These are phyloP conservation scores for Heliconius ethilla DNA, from an alignment of 2,888 invertebrate genomes.

Conservation along the genomic window DNA sequence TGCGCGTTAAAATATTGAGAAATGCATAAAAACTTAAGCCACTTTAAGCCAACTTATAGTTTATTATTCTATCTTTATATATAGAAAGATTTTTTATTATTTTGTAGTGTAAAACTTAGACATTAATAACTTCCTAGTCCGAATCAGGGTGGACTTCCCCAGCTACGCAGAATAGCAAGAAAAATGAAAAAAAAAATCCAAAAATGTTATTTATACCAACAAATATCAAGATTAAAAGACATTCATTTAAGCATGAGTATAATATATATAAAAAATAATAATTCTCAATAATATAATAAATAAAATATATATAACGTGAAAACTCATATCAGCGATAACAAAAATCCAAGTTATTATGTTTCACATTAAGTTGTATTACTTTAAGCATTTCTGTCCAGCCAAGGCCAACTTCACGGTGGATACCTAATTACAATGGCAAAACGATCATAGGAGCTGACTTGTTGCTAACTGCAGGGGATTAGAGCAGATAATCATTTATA, in stretches of 20 bases:
- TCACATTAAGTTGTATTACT: conserved; percentile 1
- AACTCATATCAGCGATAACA: background rate
- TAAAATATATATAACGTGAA: background rate
- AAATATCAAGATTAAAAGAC: no score
- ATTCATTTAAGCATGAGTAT: no score
- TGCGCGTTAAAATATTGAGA: conserved; percentile 27
- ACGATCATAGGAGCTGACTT: background rate
- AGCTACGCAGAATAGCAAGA: no score
- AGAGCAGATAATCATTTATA: background rate
- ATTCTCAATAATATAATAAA: no score
- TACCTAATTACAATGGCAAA: conserved; percentile 22
- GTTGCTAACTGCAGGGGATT: conserved; percentile 12
- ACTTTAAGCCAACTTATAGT: background rate
- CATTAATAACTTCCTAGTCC: no score
- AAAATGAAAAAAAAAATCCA: background rate
- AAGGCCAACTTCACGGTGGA: conserved; percentile 26
- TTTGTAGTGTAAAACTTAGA: no score
- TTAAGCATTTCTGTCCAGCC: conserved; percentile 19
- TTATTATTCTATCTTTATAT: background rate
- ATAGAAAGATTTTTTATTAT: background rate
- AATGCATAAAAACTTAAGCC: background rate
- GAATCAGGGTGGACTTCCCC: no score
- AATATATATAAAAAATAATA: no score
- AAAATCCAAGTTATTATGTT: background rate
- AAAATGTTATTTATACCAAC: background rate